Conservation (phyloP, 2,797 vertebrate genomes). For the Characodon lateralis region DNA sequence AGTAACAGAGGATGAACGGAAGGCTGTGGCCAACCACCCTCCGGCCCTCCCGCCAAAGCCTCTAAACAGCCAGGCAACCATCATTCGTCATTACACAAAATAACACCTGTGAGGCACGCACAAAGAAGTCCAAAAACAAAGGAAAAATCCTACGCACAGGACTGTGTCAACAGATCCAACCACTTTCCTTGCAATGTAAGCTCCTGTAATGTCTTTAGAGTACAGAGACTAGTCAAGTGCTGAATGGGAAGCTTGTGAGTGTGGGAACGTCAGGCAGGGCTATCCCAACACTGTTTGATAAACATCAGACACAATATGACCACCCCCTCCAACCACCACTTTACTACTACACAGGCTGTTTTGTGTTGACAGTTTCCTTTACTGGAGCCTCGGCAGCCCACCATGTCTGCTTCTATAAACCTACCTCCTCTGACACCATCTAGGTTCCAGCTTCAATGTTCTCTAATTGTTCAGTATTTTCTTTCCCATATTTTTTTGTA, state of each 20-base stretch:
- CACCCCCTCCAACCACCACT: slow-evolving; percentile 29
- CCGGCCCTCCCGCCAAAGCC: slow-evolving; percentile 49
- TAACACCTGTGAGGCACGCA: slow-evolving; percentile 36
- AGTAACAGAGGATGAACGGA: slow-evolving; percentile 44
- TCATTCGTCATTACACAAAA: slow-evolving; percentile 53
- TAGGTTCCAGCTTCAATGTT: slow-evolving; percentile 50
- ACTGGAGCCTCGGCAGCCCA: slow-evolving; percentile 54
- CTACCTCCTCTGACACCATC: slow-evolving; percentile 54
- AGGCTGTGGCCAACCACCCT: slow-evolving; percentile 32
- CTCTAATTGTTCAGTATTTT: slow-evolving; percentile 34
- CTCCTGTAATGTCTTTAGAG: slow-evolving; percentile 38
- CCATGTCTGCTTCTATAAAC: slow-evolving; percentile 60
- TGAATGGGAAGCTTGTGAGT: slow-evolving; percentile 42
- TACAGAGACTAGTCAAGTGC: slow-evolving; percentile 20
- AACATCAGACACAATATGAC: slow-evolving; percentile 63
- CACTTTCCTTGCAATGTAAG: slow-evolving; percentile 43
- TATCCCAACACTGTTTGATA: slow-evolving; percentile 63
- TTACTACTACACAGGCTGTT: slow-evolving; percentile 52
- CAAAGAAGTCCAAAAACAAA: slow-evolving; percentile 34
- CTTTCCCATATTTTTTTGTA: slow-evolving; percentile 13
- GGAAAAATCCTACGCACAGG: slow-evolving; percentile 52
- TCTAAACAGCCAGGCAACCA: slow-evolving; percentile 58
- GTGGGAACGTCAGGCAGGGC: slow-evolving; percentile 31
- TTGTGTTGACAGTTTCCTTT: slow-evolving; percentile 63
- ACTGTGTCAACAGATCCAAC: slow-evolving; percentile 55